A percentile compares a stretch with the other conserved stretches of the same genome.
These are phyloP conservation scores for Stegostoma tigrinum DNA, from an alignment of 2,113 vertebrate species.

Conservation along the genomic window DNA sequence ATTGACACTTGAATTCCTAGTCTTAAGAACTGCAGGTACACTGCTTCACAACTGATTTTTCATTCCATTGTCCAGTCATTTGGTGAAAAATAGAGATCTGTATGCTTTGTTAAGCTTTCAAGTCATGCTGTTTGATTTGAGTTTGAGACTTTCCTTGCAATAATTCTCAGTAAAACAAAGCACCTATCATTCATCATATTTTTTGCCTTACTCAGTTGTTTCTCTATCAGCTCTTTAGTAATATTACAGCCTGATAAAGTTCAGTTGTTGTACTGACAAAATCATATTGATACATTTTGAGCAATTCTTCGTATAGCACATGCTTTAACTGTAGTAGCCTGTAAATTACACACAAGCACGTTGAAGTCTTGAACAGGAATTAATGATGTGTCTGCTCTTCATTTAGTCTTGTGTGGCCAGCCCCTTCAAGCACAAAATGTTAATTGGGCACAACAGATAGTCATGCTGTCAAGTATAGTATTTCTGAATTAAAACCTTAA, in stretches of 20 bases:
- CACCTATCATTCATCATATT: too few species aligned
- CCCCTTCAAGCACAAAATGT: too few species aligned
- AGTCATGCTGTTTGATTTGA: background rate
- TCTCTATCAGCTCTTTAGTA: background rate
- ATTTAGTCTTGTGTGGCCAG: too few species aligned
- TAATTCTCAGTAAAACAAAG: too few species aligned
- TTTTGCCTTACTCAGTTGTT: background rate
- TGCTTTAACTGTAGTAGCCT: background rate
- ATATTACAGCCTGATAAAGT: background rate
- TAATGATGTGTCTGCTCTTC: too few species aligned
- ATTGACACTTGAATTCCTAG: background rate
- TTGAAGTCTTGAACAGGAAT: too few species aligned
- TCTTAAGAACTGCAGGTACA: background rate
- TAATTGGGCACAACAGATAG: too few species aligned
- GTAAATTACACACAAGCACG: too few species aligned
- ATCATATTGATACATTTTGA: background rate
- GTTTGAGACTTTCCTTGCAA: background rate
- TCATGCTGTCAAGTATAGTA: too few species aligned
- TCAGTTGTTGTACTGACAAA: background rate
- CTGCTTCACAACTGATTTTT: background rate
- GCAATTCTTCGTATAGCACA: background rate
- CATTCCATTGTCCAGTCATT: background rate
- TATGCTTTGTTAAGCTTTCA: background rate
- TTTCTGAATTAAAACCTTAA: too few species aligned
- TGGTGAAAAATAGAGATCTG: background rate